Evolutionary conservation across 2,888 invertebrate species (phyloP), one percentile per base, ranked within the genome.

Genomic region (Macrophya alboannulata): DNA sequence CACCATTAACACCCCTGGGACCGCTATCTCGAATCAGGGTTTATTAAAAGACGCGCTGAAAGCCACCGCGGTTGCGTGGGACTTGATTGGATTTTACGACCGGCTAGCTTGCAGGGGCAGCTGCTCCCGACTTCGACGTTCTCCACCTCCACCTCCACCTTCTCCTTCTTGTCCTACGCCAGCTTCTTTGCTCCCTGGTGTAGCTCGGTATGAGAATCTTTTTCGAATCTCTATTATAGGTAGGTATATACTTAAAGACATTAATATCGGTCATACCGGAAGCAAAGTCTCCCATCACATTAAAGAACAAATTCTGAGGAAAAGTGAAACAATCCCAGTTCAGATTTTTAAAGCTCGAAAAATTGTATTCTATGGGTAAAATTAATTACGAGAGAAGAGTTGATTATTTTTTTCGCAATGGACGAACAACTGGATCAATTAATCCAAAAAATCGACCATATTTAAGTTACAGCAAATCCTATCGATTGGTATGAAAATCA

Each of bases 41-140:
- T 90, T 90, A 90, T 90, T 90, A 90, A 90, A 90, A 89, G 88
- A 87, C 90, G 48, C 86, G 85, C 85, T 87, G 87, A 89, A 76
- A 85, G 85, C 86, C 87, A 86, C 85, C 84, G 86, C 84, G 45
- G 82, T 85, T 84, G 89, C 88, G 89, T 87, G 86, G 85, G 86
- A 87, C 87, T 86, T 88, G 90, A 90, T 90, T 89, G 88, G 88
- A 68, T 90, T 89, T 89, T 88, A 89, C 79, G 87, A 88, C 84
- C 86, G 82, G 77, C 85, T 87, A 87, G 86, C 87, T 88, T 87
- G 82, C 48, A 84, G 45, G 84, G 85, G 79, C 72, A 85, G 85
- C 65, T 83, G 83, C 68, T 71, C 68, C 43, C 68, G 68, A 17
- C 83, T 65, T 68, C 83, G 68, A 45, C 68, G 51, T 68, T 68